Evolutionary conservation across 2,113 vertebrate species (phyloP).

Genomic region (Taurulus bubalis): DNA sequence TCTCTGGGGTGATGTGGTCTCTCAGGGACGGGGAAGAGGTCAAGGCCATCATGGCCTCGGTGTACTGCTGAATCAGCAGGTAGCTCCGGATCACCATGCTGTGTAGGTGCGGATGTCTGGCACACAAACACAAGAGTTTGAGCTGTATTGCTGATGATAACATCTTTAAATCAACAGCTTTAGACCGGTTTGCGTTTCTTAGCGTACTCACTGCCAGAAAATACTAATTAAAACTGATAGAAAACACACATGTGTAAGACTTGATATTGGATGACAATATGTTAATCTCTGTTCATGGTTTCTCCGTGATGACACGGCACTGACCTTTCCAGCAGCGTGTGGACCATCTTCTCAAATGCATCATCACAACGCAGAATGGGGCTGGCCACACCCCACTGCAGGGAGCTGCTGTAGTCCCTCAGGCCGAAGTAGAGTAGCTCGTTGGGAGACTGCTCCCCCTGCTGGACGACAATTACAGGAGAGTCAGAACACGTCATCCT

Average conservation of each 20-base stretch:
- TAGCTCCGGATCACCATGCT: constrained; percentile 99
- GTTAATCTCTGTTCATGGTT: neutral
- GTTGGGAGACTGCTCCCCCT: constrained; percentile 86
- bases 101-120: constrained; percentile 94
- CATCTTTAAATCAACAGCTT: neutral
- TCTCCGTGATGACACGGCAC: neutral
- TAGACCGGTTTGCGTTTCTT: neutral
- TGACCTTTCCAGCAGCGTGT: constrained; percentile 93
- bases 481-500: neutral
- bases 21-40: constrained; percentile 91
- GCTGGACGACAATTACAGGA: constrained; percentile 53
- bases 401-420: constrained; percentile 93
- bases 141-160: neutral
- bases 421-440: constrained; percentile 94
- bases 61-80: constrained; percentile 98
- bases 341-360: constrained; percentile 98
- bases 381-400: constrained; percentile 96
- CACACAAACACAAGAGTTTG: neutral
- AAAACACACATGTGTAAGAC: neutral
- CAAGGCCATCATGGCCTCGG: constrained; percentile 96
- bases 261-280: neutral
- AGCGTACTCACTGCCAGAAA: neutral
- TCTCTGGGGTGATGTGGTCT: constrained; percentile 96
- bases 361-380: constrained; percentile 96
- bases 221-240: neutral